phyloP scores from a whole-genome alignment of 2,113 vertebrate genomes.

The Puma concolor region DNA sequence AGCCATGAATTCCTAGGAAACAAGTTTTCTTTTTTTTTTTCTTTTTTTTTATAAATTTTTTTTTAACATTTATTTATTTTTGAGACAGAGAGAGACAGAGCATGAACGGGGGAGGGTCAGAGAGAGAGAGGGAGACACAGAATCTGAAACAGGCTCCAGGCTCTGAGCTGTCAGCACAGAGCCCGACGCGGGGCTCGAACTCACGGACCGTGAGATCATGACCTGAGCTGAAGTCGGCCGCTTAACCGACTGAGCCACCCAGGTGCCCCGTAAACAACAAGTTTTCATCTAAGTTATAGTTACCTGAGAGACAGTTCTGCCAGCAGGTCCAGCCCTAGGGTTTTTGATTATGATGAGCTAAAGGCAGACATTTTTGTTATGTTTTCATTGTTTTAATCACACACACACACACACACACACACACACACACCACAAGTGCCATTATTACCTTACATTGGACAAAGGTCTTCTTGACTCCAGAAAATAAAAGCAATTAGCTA shows the following conservation, averaged over 20 bases:
- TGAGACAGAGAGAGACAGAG: no score
- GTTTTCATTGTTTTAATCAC: not conserved
- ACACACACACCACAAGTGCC: not conserved
- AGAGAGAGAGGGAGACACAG: no score
- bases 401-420: no score
- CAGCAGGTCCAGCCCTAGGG: not conserved
- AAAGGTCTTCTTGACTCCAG: not conserved
- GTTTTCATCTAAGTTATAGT: not conserved
- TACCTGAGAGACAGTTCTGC: not conserved
- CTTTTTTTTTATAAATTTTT: no score
- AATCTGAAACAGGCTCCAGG: no score
- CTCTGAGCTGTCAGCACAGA: no score
- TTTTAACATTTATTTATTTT: no score
- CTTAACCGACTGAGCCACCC: no score
- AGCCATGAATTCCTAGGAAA: not conserved
- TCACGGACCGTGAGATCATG: no score
- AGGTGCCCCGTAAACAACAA: not conserved
- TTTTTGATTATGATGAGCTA: not conserved
- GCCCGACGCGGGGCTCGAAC: no score
- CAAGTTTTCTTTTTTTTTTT: not conserved
- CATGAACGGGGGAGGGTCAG: no score
- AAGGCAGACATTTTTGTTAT: not conserved
- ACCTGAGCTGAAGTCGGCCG: no score
- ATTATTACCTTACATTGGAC: not conserved
- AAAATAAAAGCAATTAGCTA: constrained; percentile 23